Percentiles rank a stretch among this genome's conserved stretches.
phyloP scores from a whole-genome alignment of 2,113 vertebrate species.

The Cichladusa arquata region DNA sequence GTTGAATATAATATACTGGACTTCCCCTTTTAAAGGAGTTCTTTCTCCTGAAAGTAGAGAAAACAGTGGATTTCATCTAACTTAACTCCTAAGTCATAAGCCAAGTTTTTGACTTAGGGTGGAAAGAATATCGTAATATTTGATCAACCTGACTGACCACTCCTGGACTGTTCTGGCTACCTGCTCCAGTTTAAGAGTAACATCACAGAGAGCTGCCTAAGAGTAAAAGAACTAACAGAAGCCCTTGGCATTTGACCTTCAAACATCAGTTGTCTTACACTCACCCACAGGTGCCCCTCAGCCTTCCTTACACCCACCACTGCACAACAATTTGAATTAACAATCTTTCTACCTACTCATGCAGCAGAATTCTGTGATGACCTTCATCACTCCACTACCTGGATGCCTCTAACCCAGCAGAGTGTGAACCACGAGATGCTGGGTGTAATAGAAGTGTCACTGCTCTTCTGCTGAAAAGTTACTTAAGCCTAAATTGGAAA shows the following conservation, averaged over 20 bases:
- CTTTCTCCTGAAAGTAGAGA: neutral
- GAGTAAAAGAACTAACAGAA: neutral
- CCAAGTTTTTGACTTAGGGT: neutral
- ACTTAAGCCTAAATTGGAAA: neutral
- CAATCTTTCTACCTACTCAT: neutral
- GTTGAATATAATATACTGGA: neutral
- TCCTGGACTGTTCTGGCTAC: neutral
- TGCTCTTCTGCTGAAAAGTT: neutral
- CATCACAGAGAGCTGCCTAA: neutral
- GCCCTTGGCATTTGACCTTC: neutral
- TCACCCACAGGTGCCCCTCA: neutral
- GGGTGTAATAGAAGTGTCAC: neutral
- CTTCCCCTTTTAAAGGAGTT: constrained; percentile 36
- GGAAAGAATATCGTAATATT: neutral
- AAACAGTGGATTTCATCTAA: neutral
- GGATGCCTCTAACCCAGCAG: neutral
- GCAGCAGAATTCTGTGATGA: neutral
- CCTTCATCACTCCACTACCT: neutral
- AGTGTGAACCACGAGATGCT: neutral
- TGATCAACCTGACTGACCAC: neutral
- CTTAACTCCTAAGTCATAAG: neutral
- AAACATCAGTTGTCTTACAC: neutral
- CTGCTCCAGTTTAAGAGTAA: neutral
- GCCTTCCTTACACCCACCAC: neutral
- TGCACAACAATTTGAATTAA: neutral